Evolutionary conservation across 2,113 vertebrate species (phyloP).

Genomic region (Oreochromis spilurus): DNA sequence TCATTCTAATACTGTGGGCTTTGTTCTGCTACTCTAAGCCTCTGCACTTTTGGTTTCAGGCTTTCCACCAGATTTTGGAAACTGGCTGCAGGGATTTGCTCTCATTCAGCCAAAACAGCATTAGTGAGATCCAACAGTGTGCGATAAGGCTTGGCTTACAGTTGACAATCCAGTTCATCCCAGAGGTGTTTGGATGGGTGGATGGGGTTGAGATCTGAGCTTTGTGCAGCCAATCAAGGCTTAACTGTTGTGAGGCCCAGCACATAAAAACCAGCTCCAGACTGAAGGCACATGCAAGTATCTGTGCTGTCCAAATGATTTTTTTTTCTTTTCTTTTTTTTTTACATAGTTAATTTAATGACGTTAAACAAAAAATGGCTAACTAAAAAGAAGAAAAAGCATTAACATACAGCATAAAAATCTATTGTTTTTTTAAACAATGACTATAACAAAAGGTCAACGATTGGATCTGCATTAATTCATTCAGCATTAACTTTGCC

Average conservation of each 20-base stretch:
- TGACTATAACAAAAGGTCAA: rapidly evolving
- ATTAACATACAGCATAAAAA: background rate
- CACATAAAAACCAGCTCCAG: background rate
- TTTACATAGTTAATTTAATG: background rate
- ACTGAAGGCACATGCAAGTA: background rate
- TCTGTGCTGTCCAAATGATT: background rate
- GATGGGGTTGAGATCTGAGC: background rate
- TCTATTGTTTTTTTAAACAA: background rate
- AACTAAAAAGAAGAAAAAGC: background rate
- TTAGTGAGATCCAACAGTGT: background rate
- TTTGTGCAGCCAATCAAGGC: background rate
- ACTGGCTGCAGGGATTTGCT: background rate
- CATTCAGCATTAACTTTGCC: background rate
- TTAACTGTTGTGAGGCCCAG: background rate
- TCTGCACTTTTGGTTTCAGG: background rate
- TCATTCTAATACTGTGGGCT: background rate
- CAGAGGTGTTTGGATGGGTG: background rate
- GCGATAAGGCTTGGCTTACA: background rate
- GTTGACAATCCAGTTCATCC: background rate
- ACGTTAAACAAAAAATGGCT: rapidly evolving
- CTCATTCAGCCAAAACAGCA: background rate
- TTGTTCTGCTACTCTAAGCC: background rate
- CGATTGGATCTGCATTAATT: background rate
- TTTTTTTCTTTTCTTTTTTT: background rate
- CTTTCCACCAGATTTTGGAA: background rate